A percentile compares a stretch with the other conserved stretches of the same genome.
These are phyloP conservation scores for Drosophila biarmipes DNA, from an alignment of 1,140 invertebrate genomes.

Conservation along the genomic window DNA sequence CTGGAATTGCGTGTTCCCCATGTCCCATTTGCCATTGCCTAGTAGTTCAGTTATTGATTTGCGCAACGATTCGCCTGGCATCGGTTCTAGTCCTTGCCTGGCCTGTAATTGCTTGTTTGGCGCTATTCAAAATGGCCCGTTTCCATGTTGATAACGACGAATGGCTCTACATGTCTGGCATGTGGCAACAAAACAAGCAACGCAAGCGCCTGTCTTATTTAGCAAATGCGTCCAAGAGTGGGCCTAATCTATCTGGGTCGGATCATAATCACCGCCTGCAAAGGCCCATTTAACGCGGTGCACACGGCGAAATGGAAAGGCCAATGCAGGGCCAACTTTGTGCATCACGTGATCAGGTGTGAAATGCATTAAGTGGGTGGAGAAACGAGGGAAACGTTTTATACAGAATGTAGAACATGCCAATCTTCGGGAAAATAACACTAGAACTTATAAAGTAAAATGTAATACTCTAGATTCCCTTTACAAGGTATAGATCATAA, in stretches of 20 bases:
- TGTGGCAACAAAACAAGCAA: constrained; percentile 32
- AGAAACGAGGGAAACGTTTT: not conserved
- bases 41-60: constrained; percentile 69
- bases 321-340: constrained; percentile 30
- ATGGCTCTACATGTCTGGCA: constrained; percentile 32
- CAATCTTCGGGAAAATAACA: not conserved
- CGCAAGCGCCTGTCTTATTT: constrained; percentile 48
- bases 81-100: constrained; percentile 2
- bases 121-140: constrained; percentile 63
- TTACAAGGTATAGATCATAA: constrained; percentile 19
- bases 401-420: not conserved
- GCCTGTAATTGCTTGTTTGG: constrained; percentile 65
- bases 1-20: constrained; percentile 58
- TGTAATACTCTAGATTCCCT: not conserved
- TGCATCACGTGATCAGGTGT: constrained; percentile 52
- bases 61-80: constrained; percentile 31
- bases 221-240: constrained; percentile 10
- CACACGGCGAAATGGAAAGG: constrained; percentile 30
- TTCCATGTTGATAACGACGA: constrained; percentile 49
- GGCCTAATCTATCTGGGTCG: constrained; percentile 55
- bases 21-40: constrained; percentile 33
- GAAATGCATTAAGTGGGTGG: constrained; percentile 21
- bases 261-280: constrained; percentile 47
- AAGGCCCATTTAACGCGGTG: constrained; percentile 22
- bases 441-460: not conserved